Evolutionary conservation across 1,140 invertebrate species (phyloP).

Genomic region (Drosophila jambulina): DNA sequence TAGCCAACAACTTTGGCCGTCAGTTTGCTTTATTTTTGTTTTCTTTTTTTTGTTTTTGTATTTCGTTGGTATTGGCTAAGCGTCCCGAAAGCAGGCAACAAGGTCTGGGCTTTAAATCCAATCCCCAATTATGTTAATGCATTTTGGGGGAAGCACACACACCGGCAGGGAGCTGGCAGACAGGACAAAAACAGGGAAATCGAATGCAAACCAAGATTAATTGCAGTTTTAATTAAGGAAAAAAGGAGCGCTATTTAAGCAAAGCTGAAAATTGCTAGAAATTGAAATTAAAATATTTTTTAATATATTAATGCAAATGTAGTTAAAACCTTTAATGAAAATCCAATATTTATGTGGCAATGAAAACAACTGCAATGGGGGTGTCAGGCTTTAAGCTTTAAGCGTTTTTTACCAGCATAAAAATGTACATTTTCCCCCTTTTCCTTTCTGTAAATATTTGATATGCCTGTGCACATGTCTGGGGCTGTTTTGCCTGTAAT

Average conservation of each 20-base stretch:
- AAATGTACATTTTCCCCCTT: background rate
- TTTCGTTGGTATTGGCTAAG: background rate
- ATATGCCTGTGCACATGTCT: constrained; percentile 17
- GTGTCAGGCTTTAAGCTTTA: background rate
- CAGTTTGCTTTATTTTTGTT: constrained; percentile 4
- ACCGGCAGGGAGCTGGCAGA: background rate
- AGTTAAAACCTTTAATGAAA: background rate
- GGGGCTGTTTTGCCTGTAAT: constrained; percentile 18
- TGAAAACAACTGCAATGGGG: background rate
- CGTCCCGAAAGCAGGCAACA: constrained; percentile 25
- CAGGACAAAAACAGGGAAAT: background rate
- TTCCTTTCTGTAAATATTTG: constrained; percentile 10
- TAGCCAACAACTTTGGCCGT: constrained; percentile 29
- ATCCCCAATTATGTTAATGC: constrained; percentile 34
- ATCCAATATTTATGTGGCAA: background rate
- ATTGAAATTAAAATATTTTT: background rate
- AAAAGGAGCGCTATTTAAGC: background rate
- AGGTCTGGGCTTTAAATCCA: constrained; percentile 21
- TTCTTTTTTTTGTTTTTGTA: background rate
- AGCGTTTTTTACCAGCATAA: background rate
- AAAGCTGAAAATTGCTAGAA: background rate
- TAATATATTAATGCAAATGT: background rate
- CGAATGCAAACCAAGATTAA: constrained; percentile 11
- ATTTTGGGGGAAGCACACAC: background rate
- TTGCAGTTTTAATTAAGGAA: constrained; percentile 1